Evolutionary conservation across 2,888 invertebrate genomes (phyloP).

Genomic region (Cheilosia urbana): DNA sequence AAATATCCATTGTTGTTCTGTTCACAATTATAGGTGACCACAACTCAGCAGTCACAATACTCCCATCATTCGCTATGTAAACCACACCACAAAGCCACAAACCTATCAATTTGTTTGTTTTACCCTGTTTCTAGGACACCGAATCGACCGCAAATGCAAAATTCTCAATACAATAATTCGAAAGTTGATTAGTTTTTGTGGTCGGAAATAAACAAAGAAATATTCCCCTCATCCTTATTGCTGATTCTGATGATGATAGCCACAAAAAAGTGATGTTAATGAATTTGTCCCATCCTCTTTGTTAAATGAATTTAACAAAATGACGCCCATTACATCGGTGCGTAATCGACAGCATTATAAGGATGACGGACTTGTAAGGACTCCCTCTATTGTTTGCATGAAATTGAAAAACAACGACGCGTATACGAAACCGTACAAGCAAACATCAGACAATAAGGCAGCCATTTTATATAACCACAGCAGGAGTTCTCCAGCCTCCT

Average conservation of each 20-base stretch:
- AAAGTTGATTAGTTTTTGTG: slow-evolving; percentile 64
- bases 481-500: slow-evolving; percentile 2
- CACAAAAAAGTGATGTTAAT: slow-evolving; percentile 28
- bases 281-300: slow-evolving; percentile 3
- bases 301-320: slow-evolving; percentile 62
- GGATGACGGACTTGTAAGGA: slow-evolving; percentile 36
- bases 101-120: slow-evolving; percentile 41
- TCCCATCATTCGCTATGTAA: slow-evolving; percentile 1
- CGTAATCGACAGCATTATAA: slow-evolving; percentile 36
- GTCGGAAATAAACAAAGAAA: slow-evolving; percentile 21
- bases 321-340: slow-evolving; percentile 48
- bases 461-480: slow-evolving; percentile 42
- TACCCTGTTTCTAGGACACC: neutral
- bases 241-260: slow-evolving; percentile 8
- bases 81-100: slow-evolving; percentile 1
- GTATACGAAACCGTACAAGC: slow-evolving; percentile 14
- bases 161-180: slow-evolving; percentile 27
- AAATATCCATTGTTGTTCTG: neutral
- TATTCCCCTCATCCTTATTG: neutral
- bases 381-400: neutral
- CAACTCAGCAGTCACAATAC: slow-evolving; percentile 4
- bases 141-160: slow-evolving; percentile 33
- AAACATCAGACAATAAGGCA: slow-evolving; percentile 48
- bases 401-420: slow-evolving; percentile 13
- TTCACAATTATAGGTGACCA: neutral